These are phyloP conservation scores for Timandra comae DNA, from an alignment of 2,888 invertebrate genomes.

Conservation along the genomic window DNA sequence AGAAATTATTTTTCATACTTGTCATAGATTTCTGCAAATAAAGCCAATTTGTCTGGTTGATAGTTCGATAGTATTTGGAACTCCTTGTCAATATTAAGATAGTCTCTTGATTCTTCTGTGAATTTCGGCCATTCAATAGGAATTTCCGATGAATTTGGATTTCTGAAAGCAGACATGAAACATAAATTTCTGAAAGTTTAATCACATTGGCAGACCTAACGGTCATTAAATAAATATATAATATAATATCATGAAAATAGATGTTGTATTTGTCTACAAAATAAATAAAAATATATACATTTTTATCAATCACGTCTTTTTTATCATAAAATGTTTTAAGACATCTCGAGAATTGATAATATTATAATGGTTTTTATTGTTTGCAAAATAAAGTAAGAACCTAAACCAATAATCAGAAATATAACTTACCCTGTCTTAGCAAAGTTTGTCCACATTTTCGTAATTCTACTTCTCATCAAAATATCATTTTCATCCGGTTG, in stretches of 20 bases:
- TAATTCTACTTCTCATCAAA: constrained; percentile 27
- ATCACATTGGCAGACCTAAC: too few relatives aligned
- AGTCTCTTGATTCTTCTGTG: constrained; percentile 18
- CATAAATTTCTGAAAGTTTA: too few relatives aligned
- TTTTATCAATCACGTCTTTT: neutral
- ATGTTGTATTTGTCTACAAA: too few relatives aligned
- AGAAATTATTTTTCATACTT: constrained; percentile 27
- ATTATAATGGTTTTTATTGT: too few relatives aligned
- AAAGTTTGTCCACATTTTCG: constrained; percentile 47
- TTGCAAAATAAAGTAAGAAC: too few relatives aligned
- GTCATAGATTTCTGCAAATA: constrained; percentile 34
- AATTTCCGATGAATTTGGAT: constrained; percentile 25
- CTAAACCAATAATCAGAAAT: too few relatives aligned
- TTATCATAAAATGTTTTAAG: neutral
- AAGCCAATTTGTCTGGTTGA: constrained; percentile 31
- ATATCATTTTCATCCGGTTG: constrained; percentile 20
- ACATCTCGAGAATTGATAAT: too few relatives aligned
- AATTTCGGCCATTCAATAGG: constrained; percentile 30
- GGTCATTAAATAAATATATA: too few relatives aligned
- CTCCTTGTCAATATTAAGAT: constrained; percentile 30
- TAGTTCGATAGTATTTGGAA: constrained; percentile 25
- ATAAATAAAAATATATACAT: constrained; percentile 1
- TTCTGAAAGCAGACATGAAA: constrained; percentile 37
- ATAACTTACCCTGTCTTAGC: constrained; percentile 43
- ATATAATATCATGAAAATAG: too few relatives aligned